Evolutionary conservation across 2,113 vertebrate species (phyloP), one percentile per base, ranked within the genome.

Genomic region (Falcunculus frontatus): DNA sequence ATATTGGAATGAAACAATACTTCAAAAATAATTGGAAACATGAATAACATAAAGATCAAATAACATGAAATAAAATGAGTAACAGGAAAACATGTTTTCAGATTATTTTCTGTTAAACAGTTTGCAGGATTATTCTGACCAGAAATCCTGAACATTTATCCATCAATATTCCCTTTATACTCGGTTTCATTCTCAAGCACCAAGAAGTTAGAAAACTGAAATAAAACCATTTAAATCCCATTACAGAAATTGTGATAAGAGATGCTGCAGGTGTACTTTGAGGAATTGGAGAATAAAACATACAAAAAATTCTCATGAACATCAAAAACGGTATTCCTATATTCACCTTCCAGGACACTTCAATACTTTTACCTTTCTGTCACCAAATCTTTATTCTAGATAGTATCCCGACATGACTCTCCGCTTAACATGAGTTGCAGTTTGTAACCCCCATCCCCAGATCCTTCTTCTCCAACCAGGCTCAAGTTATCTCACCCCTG

Each of bases 391-490:
- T 77, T 78, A 13, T 53, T 81, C 20, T 53, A 49, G 19, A 5
- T 52, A 7, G 7, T 42, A 27, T 42, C 23, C 4, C 1, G 3
- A 1, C 15, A 7, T 3, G 3, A 3, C 26, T 65, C 4, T n/a
- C 15, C 81, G 16, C 20, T 80, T 46, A 52, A 35, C 76, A 65
- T 8, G 1, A 23, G 11, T 25, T 78, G 4, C 21, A 65, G 6
- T 44, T 39, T 49, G 7, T 47, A 15, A 27, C 25, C 15, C 10
- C 4, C 49, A n/a, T 52, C 13, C 27, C 16, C 35, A 47, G 15
- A 9, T 1, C 49, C 15, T 49, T 85, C 16, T 72, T 22, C 11
- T 18, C 15, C 29, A 44, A 2, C 2, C 6, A 44, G 12, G 3
- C 4, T 55, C 13, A 13, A 39, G 3, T n/a, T 18, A 53, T 35